Base-by-base conservation (phyloP, 2,888 invertebrate species). In the Mechanitis messenoides region DNA sequence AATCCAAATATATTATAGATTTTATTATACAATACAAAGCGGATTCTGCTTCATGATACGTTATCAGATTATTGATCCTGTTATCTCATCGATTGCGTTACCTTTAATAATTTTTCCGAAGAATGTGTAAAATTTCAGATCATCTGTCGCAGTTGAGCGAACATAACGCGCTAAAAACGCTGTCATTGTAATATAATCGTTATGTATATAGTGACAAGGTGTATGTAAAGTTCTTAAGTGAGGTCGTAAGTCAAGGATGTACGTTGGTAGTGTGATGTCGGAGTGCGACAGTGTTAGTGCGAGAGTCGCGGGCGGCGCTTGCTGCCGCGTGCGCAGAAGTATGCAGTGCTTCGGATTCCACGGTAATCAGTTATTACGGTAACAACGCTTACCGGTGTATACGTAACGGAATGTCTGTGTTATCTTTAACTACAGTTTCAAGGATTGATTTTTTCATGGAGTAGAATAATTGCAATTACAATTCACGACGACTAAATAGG, bases 341-440 rank as follows among this genome's bases (percentile, higher is more conserved):
- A 89, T 90, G 86, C 88, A 87, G 81, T 90, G 90, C 74, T 90
- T 90, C 69, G 88, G 88, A 78, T 83, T 88, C 74, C 79, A 85
- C 75, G 89, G 89, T 90, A 85, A 81, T 66, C 62, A 59, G 58
- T 58, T 63, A 45, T 64, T 63, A 57, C 31, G 47, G 35, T 45
- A 42, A 38, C 63, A 63, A 63, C 56, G n/a, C 42, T 61, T 9
- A 50, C 7, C 50, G 50, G 28, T 28, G 9, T 47, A 28, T 4
- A 28, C 47, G 28, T 50, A 31, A 50, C 20, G 38, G 57, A 55
- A 55, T 47, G 38, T 45, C 12, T 58, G n/a, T 61, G 55, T 55
- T 55, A 31, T 55, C 35, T 55, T 46, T 47, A n/a, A 20, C 47
- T 31, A 11, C 31, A 31, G 11, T 50, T 50, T 31, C 50, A 50